These are phyloP conservation scores for Daubentonia madagascariensis DNA, from an alignment of 2,113 vertebrate species.

Conservation along the genomic window DNA sequence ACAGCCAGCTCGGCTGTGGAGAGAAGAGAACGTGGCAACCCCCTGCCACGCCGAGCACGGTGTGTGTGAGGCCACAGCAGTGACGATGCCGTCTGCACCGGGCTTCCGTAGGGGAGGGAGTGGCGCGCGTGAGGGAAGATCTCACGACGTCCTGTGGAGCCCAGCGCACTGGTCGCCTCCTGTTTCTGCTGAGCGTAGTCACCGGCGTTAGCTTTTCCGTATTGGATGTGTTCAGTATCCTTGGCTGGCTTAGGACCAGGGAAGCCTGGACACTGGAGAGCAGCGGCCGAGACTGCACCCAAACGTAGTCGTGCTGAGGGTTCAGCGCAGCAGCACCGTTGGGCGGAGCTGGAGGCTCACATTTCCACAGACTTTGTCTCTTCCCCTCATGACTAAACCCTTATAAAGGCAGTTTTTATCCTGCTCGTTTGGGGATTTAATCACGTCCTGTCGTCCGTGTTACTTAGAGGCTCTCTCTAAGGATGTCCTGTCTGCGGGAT, in stretches of 20 bases:
- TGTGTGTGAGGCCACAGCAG: too few species aligned
- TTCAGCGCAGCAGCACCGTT: too few species aligned
- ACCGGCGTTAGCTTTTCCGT: too few species aligned
- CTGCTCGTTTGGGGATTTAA: neutral
- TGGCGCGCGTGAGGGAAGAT: neutral
- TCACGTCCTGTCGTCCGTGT: neutral
- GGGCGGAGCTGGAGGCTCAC: neutral
- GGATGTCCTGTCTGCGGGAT: neutral
- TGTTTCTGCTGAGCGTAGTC: too few species aligned
- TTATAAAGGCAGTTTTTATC: neutral
- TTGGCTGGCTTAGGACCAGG: neutral
- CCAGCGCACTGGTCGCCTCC: too few species aligned
- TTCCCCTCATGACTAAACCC: neutral
- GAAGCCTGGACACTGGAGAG: too few species aligned
- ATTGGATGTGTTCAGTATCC: too few species aligned
- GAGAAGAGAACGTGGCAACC: too few species aligned
- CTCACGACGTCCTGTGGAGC: neutral
- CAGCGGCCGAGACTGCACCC: neutral
- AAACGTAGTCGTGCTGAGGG: neutral
- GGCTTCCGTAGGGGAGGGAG: neutral
- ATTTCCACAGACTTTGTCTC: neutral
- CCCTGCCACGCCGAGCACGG: too few species aligned
- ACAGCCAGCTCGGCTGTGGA: neutral
- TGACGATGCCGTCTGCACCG: neutral
- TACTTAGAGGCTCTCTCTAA: neutral